phyloP scores from a whole-genome alignment of 2,797 vertebrate species.

The Pelochelys cantorii region DNA sequence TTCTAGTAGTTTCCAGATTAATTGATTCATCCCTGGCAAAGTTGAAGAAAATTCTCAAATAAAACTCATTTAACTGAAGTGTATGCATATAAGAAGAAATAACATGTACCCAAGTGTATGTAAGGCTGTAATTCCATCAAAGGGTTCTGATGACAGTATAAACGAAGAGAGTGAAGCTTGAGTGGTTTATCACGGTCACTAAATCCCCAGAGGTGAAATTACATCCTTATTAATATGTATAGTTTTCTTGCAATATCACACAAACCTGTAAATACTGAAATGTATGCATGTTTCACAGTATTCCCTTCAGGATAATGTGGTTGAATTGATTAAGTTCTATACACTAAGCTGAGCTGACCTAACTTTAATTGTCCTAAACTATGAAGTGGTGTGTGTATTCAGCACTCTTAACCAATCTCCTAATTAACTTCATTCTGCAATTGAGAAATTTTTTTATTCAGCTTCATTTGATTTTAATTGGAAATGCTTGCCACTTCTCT shows the following conservation, averaged over 20 bases:
- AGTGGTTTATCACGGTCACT: slow-evolving; percentile 63
- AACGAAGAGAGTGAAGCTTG: slow-evolving; percentile 58
- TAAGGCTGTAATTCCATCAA: slow-evolving; percentile 70
- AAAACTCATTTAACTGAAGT: background rate
- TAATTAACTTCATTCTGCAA: background rate
- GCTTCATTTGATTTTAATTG: background rate
- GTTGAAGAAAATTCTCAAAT: background rate
- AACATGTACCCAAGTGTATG: background rate
- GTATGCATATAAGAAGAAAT: slow-evolving; percentile 15
- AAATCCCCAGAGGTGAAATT: slow-evolving; percentile 68
- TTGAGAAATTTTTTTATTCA: background rate
- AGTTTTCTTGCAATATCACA: slow-evolving; percentile 34
- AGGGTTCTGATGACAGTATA: slow-evolving; percentile 56
- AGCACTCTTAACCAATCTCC: background rate
- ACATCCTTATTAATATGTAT: slow-evolving; percentile 70
- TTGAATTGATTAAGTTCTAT: background rate
- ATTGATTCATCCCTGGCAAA: background rate
- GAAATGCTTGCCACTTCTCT: background rate
- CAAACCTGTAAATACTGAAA: slow-evolving; percentile 67
- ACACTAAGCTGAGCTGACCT: background rate
- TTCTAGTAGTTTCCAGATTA: background rate
- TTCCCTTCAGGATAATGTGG: background rate
- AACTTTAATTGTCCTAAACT: background rate
- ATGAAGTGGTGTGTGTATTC: background rate
- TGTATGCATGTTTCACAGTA: slow-evolving; percentile 10